These are phyloP conservation scores for Ichneumoninae sp. DNA, from an alignment of 2,888 invertebrate species.

Conservation along the genomic window DNA sequence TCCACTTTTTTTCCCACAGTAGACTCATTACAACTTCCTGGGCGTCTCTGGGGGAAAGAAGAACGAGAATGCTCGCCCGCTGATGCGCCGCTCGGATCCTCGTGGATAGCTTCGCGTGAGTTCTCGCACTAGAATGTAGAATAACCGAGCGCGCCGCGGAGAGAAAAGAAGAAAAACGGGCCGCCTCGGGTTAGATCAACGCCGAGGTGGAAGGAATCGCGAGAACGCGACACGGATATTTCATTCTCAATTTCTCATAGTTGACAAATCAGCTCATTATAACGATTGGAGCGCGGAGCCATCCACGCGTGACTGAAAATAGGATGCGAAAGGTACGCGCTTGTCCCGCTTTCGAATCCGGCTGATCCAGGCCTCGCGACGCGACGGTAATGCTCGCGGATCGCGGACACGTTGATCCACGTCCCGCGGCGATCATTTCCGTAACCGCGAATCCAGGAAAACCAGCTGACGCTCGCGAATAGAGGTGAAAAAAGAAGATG, in stretches of 20 bases:
- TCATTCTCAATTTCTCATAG: slow-evolving; percentile 1
- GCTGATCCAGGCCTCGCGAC: slow-evolving; percentile 49
- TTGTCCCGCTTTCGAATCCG: slow-evolving; percentile 54
- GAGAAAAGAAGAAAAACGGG: slow-evolving; percentile 14
- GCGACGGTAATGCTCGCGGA: slow-evolving; percentile 35
- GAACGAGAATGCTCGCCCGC: slow-evolving; percentile 59
- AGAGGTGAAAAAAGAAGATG: background rate
- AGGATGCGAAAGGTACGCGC: slow-evolving; percentile 1
- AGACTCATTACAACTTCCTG: slow-evolving; percentile 82
- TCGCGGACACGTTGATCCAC: slow-evolving; percentile 35
- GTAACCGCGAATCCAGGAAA: slow-evolving; percentile 1
- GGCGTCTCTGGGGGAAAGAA: slow-evolving; percentile 70
- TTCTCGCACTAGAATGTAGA: slow-evolving; percentile 56
- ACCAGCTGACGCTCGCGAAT: background rate
- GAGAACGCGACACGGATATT: slow-evolving; percentile 15
- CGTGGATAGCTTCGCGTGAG: slow-evolving; percentile 67
- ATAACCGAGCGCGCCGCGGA: slow-evolving; percentile 5
- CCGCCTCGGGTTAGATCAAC: slow-evolving; percentile 4
- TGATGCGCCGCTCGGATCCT: slow-evolving; percentile 28
- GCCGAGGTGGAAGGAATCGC: background rate
- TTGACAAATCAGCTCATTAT: slow-evolving; percentile 1
- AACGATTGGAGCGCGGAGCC: background rate
- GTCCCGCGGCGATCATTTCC: slow-evolving; percentile 15
- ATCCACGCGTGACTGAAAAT: slow-evolving; percentile 9
- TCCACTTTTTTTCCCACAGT: slow-evolving; percentile 78